These are phyloP conservation scores for Dipus sagitta DNA, from an alignment of 2,797 vertebrate species.

Conservation along the genomic window DNA sequence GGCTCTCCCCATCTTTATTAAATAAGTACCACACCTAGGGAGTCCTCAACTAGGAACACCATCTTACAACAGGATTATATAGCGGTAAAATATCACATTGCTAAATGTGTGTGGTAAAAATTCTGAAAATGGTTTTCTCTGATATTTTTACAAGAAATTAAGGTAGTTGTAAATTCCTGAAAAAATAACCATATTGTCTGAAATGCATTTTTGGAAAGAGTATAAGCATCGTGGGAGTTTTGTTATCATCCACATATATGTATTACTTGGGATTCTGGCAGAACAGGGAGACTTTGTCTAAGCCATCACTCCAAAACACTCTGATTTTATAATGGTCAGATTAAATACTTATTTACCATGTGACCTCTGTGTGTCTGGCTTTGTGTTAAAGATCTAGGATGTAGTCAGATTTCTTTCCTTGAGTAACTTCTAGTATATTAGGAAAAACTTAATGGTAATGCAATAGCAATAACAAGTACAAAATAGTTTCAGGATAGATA, in stretches of 20 bases:
- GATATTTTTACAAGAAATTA: background rate
- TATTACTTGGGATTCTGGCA: background rate
- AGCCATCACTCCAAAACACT: background rate
- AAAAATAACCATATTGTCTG: background rate
- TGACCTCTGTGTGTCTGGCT: background rate
- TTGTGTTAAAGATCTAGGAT: background rate
- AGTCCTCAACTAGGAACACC: background rate
- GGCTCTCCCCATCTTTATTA: background rate
- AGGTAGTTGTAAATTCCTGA: background rate
- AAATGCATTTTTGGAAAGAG: background rate
- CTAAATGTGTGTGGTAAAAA: background rate
- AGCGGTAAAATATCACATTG: background rate
- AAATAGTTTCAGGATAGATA: background rate
- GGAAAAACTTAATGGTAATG: background rate
- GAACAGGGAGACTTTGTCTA: background rate
- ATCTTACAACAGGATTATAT: background rate
- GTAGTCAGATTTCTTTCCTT: background rate
- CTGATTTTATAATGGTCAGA: background rate
- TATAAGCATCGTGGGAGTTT: background rate
- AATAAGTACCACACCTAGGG: background rate
- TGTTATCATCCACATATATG: background rate
- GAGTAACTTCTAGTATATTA: background rate
- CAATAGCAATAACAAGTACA: background rate
- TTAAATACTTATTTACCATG: background rate
- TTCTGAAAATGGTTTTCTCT: background rate